A percentile compares a stretch with the other conserved stretches of the same genome.
Conservation (phyloP, 1,140 invertebrate genomes). For the Brachionus rubens region DNA sequence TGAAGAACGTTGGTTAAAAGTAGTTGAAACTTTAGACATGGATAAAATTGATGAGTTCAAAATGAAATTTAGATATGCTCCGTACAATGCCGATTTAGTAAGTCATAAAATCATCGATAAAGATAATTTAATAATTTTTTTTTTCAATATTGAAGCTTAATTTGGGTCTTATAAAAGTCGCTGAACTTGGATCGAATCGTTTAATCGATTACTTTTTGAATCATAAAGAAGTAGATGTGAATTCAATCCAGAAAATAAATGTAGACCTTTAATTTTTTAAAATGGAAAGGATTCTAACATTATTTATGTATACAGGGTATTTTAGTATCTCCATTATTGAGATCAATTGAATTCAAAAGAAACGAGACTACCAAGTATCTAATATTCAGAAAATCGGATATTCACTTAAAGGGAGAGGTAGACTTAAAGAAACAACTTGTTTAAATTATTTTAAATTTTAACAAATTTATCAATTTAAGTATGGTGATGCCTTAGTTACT, state of each 20-base stretch:
- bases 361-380: slow-evolving; percentile 40
- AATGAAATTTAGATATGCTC: not conserved
- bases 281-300: not conserved
- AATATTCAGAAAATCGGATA: slow-evolving; percentile 35
- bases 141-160: slow-evolving; percentile 17
- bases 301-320: not conserved
- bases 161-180: slow-evolving; percentile 27
- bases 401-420: slow-evolving; percentile 25
- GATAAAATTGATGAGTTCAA: slow-evolving; percentile 35
- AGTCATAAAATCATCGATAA: not conserved
- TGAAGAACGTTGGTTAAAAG: slow-evolving; percentile 21
- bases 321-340: slow-evolving; percentile 3
- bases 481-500: slow-evolving; percentile 37
- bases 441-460: not conserved
- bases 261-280: not conserved
- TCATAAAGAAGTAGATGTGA: slow-evolving; percentile 15
- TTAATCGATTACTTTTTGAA: slow-evolving; percentile 36
- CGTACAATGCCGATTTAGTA: not conserved
- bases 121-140: not conserved
- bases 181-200: slow-evolving; percentile 35
- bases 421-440: not conserved
- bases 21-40: not conserved
- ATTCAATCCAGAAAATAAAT: not conserved
- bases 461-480: not conserved
- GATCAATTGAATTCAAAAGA: slow-evolving; percentile 1